phyloP scores from a whole-genome alignment of 2,888 invertebrate species.

The Dorcus hopei region DNA sequence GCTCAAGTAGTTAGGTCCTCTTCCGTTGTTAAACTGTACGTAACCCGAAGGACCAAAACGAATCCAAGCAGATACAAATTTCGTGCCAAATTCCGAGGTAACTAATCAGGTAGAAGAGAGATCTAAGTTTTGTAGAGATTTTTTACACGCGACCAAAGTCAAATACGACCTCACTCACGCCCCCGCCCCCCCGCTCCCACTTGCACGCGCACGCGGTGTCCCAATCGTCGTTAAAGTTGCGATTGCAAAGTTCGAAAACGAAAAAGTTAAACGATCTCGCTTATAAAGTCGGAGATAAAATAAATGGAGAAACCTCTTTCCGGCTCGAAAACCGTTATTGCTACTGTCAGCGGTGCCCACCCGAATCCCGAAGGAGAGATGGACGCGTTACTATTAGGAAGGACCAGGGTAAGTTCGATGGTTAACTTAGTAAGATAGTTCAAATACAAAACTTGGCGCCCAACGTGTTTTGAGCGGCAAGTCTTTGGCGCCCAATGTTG shows the following conservation, averaged over 20 bases:
- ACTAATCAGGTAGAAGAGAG: background rate
- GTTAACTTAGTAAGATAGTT: too few relatives aligned
- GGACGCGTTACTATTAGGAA: constrained; percentile 73
- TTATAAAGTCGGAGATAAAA: background rate
- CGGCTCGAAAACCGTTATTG: constrained; percentile 57
- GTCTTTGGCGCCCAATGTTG: too few relatives aligned
- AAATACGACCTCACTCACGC: background rate
- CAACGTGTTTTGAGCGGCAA: too few relatives aligned
- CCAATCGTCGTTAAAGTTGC: background rate
- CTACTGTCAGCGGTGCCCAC: constrained; percentile 51
- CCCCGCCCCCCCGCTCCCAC: too few relatives aligned
- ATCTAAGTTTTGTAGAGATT: background rate
- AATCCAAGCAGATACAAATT: background rate
- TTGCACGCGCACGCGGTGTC: too few relatives aligned
- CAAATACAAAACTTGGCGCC: too few relatives aligned
- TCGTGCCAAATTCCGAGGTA: background rate
- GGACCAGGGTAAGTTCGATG: constrained; percentile 69
- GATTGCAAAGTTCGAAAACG: background rate
- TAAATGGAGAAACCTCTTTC: constrained; percentile 15
- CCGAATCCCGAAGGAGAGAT: constrained; percentile 68
- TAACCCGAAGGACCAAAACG: background rate
- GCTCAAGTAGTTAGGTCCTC: background rate
- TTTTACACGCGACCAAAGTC: background rate
- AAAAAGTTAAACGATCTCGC: background rate
- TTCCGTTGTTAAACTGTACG: background rate